These are phyloP conservation scores for Tachina fera DNA, from an alignment of 2,888 invertebrate species.

Conservation along the genomic window DNA sequence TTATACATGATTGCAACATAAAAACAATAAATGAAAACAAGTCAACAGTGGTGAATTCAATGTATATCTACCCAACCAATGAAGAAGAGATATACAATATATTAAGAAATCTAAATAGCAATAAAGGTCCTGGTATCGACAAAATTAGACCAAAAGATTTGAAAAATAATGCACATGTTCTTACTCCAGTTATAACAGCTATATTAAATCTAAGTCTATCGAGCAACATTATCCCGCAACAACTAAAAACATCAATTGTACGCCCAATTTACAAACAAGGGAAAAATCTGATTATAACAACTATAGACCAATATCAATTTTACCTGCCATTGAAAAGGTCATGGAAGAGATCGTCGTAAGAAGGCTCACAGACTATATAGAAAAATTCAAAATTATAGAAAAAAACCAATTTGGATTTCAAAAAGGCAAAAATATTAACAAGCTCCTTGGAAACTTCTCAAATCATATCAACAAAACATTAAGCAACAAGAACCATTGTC, in stretches of 20 bases:
- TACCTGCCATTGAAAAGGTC: neutral
- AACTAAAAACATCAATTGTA: neutral
- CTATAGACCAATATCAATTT: conserved; percentile 11
- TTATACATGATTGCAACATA: neutral
- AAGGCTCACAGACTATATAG: neutral
- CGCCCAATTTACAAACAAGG: neutral
- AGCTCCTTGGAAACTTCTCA: neutral
- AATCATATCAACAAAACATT: neutral
- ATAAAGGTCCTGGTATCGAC: neutral
- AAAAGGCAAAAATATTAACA: conserved; percentile 15
- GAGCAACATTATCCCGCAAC: neutral
- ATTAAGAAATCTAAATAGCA: neutral
- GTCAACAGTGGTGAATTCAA: neutral
- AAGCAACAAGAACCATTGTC: neutral
- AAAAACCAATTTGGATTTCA: neutral
- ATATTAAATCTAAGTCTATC: neutral
- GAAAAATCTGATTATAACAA: neutral
- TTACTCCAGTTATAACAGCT: neutral
- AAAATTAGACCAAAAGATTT: neutral
- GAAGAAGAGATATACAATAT: neutral
- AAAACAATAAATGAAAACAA: neutral
- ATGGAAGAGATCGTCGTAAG: neutral
- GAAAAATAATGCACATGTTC: neutral
- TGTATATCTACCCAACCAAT: neutral
- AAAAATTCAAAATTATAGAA: neutral